Evolutionary conservation across 1,140 invertebrate species (phyloP), one percentile per base, ranked within the genome.

Genomic region (Odontomachus brunneus): DNA sequence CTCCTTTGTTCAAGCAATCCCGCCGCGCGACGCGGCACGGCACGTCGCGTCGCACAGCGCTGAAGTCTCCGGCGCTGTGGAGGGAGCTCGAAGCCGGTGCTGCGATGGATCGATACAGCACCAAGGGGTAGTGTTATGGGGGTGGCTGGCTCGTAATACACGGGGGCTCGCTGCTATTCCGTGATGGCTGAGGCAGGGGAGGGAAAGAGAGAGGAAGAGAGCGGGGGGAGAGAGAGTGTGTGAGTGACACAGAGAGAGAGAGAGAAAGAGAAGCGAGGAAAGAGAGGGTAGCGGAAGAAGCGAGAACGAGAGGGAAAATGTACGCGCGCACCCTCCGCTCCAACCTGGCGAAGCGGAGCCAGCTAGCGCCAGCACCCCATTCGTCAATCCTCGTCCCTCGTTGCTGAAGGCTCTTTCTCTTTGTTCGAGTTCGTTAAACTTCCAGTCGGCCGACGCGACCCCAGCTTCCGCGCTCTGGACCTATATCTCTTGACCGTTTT

Each of bases 381-480:
- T 89, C 86, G 84, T 88, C 89, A 90, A 87, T 84, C 82, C 84
- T 87, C 83, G 66, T 86, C 69, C 84, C 72, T 82, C 60, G 63
- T 82, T 26, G 65, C 76, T 65, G 57, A 73, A 86, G 81, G 62
- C 82, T 65, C 72, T 72, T 85, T 87, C 83, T 85, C 89, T 90
- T 90, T 89, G 87, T 90, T 87, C 84, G 80, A 90, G 89, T 90
- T 90, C 85, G 89, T 90, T 90, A 90, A 90, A 90, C 89, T 88
- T 87, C 85, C 76, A 88, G 83, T 82, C 65, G 74, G 71, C 63
- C 82, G 73, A 84, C 29, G 53, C 29, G 74, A 80, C 59, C 59
- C 38, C 73, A 65, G 63, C 73, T 67, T 63, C 49, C 59, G 44
- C 19, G 1, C 22, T 53, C 24, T 48, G 53, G 33, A 80, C 38